Conservation (phyloP, 2,113 vertebrate genomes). For the Sorex araneus region DNA sequence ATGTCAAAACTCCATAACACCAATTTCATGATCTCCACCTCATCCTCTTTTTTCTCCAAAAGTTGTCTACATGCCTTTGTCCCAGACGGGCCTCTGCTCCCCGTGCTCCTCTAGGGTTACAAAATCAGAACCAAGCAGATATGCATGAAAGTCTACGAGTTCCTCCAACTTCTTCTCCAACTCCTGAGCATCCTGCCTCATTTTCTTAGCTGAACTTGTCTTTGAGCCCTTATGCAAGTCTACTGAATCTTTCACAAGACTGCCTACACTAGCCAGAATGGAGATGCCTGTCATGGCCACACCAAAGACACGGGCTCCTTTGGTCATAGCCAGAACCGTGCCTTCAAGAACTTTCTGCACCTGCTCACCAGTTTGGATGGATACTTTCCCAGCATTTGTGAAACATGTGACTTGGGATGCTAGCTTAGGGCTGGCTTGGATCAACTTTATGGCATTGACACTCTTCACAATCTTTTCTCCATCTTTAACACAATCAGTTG, state of each 20-base stretch:
- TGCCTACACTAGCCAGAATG: accelerated
- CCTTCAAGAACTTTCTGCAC: background rate
- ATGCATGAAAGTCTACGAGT: background rate
- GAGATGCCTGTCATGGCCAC: background rate
- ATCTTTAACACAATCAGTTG: background rate
- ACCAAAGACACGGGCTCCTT: background rate
- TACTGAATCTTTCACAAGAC: background rate
- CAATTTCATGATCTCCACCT: background rate
- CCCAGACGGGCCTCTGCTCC: background rate
- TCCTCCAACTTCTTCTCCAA: background rate
- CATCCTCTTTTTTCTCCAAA: background rate
- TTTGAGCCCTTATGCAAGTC: background rate
- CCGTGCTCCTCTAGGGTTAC: background rate
- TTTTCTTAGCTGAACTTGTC: background rate
- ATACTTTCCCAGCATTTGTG: no score
- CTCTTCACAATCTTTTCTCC: background rate
- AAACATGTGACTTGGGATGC: no score
- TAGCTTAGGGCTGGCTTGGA: no score
- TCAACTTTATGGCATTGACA: no score
- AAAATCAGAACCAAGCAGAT: background rate
- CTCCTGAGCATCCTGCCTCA: background rate
- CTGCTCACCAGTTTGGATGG: no score
- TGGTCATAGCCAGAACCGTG: background rate
- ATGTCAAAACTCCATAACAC: no score
- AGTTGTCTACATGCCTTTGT: background rate